These are phyloP conservation scores for Astur gentilis DNA, from an alignment of 2,113 vertebrate genomes.

Conservation along the genomic window DNA sequence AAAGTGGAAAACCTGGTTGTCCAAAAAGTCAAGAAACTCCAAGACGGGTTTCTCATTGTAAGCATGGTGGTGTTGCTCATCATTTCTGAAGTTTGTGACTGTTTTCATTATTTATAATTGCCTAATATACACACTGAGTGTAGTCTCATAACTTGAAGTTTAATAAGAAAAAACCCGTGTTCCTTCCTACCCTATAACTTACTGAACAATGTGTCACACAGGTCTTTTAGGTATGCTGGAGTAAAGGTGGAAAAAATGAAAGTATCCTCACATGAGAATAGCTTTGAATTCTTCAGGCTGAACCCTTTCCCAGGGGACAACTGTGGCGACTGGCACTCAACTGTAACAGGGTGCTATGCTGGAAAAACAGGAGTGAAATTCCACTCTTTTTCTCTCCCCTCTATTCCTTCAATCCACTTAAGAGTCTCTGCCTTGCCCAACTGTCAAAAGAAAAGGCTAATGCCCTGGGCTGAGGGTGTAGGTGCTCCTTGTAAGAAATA, in stretches of 20 bases:
- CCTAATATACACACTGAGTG: background rate
- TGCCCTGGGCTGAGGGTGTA: background rate
- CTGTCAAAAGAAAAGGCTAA: background rate
- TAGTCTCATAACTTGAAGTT: background rate
- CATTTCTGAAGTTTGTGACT: background rate
- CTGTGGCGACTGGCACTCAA: accelerated
- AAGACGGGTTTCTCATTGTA: background rate
- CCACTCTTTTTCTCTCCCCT: background rate
- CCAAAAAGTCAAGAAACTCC: background rate
- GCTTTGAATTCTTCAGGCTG: background rate
- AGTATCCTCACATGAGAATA: background rate
- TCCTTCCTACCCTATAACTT: background rate
- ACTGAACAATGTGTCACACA: background rate
- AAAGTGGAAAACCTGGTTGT: background rate
- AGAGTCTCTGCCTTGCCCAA: background rate
- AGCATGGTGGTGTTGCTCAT: background rate
- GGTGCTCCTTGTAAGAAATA: background rate
- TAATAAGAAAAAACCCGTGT: background rate
- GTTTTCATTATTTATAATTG: background rate
- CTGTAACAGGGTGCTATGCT: background rate
- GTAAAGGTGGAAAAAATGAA: background rate
- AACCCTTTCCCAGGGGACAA: background rate
- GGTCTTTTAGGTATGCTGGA: background rate
- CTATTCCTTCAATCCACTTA: background rate
- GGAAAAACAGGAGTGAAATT: background rate